These are phyloP conservation scores for Parascotia fuliginaria DNA, from an alignment of 2,888 invertebrate species.

Conservation along the genomic window DNA sequence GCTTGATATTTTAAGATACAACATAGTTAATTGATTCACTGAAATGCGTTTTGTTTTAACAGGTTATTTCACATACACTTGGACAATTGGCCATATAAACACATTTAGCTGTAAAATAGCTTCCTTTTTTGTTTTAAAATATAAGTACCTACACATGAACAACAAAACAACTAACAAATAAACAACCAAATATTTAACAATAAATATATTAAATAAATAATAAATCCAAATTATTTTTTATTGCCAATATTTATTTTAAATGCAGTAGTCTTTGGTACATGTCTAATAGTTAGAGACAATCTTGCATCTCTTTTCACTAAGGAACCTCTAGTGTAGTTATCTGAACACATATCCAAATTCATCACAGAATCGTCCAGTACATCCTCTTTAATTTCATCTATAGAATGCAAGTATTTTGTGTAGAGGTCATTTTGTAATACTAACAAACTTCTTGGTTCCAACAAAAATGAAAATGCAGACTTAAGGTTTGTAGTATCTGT, in stretches of 20 bases:
- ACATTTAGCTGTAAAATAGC: too few species aligned
- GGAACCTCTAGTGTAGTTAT: constrained; percentile 83
- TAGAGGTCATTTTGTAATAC: constrained; percentile 94
- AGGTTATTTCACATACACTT: too few species aligned
- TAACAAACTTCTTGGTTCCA: constrained; percentile 95
- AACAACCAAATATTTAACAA: not conserved
- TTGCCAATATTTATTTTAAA: constrained; percentile 88
- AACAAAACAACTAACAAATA: not conserved
- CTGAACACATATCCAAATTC: constrained; percentile 88
- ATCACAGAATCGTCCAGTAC: constrained; percentile 84
- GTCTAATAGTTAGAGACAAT: constrained; percentile 95
- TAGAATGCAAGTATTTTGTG: constrained; percentile 93
- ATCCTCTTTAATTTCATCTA: constrained; percentile 90
- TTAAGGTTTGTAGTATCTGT: constrained; percentile 61
- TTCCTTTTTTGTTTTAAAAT: too few species aligned
- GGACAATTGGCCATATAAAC: too few species aligned
- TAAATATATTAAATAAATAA: too few species aligned
- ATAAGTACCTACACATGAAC: too few species aligned
- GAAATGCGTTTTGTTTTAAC: too few species aligned
- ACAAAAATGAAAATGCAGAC: constrained; percentile 89
- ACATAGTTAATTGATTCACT: too few species aligned
- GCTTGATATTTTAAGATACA: too few species aligned
- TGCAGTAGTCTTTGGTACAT: constrained; percentile 95
- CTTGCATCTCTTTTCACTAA: constrained; percentile 88
- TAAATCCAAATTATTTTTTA: too few species aligned